Evolutionary conservation across 1,140 invertebrate genomes (phyloP).

Genomic region (Caerostris darwini): DNA sequence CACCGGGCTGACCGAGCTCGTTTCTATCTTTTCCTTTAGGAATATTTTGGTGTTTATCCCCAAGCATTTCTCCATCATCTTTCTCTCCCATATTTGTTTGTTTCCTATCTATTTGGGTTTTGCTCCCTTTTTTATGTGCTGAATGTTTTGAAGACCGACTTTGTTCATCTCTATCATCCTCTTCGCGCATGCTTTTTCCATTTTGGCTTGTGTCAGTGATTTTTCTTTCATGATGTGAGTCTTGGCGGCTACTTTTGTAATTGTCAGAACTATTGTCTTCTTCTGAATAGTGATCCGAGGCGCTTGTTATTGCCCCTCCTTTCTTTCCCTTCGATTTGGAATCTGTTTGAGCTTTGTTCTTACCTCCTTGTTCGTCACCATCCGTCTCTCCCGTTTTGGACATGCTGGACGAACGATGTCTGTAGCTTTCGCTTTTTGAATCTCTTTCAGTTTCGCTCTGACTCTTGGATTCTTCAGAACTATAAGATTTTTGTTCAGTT

Average conservation of each 20-base stretch:
- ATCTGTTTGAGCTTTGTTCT: background rate
- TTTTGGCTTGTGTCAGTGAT: too few relatives aligned
- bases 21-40: too few relatives aligned
- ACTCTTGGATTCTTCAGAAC: background rate
- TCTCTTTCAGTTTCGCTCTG: background rate
- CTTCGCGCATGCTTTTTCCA: too few relatives aligned
- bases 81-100: too few relatives aligned
- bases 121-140: too few relatives aligned
- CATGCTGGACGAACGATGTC: background rate
- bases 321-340: background rate
- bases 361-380: background rate
- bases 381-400: background rate
- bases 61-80: too few relatives aligned
- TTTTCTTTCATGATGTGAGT: background rate
- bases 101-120: too few relatives aligned
- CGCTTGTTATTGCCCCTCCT: background rate
- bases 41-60: too few relatives aligned
- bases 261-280: background rate
- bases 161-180: too few relatives aligned
- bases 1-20: background rate
- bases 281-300: background rate
- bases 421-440: background rate
- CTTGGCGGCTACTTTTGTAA: background rate
- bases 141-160: too few relatives aligned
- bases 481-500: background rate